phyloP scores from a whole-genome alignment of 2,888 invertebrate genomes.

The Pristionchus mayeri region DNA sequence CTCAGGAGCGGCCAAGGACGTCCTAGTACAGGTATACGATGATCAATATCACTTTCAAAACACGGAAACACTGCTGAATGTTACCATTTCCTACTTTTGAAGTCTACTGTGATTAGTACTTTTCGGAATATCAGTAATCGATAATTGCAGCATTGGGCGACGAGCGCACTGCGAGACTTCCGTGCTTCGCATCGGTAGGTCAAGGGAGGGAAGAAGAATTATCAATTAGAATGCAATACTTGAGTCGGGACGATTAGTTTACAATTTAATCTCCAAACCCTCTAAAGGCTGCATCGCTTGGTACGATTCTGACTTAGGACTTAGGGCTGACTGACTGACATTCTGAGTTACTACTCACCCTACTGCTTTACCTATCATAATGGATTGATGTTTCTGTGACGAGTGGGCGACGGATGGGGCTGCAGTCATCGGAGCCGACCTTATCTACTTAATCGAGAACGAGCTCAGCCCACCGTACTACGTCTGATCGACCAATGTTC shows the following conservation, averaged over 20 bases:
- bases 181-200: slow-evolving; percentile 39
- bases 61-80: too few relatives aligned
- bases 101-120: background rate
- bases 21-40: slow-evolving; percentile 19
- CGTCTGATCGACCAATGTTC: slow-evolving; percentile 37
- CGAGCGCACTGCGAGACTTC: slow-evolving; percentile 45
- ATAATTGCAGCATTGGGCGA: slow-evolving; percentile 43
- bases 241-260: too few relatives aligned
- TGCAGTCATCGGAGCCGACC: slow-evolving; percentile 50
- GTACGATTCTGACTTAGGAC: too few relatives aligned
- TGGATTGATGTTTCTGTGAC: background rate
- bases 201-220: too few relatives aligned
- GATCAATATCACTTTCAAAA: too few relatives aligned
- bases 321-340: too few relatives aligned
- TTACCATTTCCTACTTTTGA: too few relatives aligned
- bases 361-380: too few relatives aligned
- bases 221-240: too few relatives aligned
- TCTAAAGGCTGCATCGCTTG: too few relatives aligned
- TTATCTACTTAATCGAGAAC: slow-evolving; percentile 60
- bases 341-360: too few relatives aligned
- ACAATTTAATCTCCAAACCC: too few relatives aligned
- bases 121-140: background rate
- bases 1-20: slow-evolving; percentile 5
- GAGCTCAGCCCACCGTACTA: slow-evolving; percentile 62
- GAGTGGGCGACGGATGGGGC: slow-evolving; percentile 44